Evolutionary conservation across 53 echinoderm and acorn worm genomes (phyloP).

Genomic region (Crossaster papposus): DNA sequence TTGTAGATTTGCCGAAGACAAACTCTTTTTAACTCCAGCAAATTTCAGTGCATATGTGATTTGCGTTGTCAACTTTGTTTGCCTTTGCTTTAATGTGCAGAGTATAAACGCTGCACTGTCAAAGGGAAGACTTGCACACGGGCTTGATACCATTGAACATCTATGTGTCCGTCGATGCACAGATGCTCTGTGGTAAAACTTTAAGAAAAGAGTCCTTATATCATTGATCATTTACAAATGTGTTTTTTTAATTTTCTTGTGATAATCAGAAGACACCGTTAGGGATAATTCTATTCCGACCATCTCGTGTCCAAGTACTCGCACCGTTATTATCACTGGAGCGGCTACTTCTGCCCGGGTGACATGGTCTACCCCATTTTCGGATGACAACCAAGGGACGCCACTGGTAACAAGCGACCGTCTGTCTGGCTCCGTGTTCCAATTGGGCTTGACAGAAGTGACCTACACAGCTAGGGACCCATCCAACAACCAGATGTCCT

Average conservation of each 20-base stretch:
- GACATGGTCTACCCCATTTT: not conserved
- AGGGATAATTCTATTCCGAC: not conserved
- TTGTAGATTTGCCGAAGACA: too few species aligned
- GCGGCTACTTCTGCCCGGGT: not conserved
- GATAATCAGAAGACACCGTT: not conserved
- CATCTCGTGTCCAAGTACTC: constrained; percentile 1
- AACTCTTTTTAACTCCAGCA: too few species aligned
- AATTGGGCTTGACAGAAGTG: constrained; percentile 4
- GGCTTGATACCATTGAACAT: too few species aligned
- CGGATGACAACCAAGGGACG: constrained; percentile 19
- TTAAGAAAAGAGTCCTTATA: too few species aligned
- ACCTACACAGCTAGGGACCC: constrained; percentile 43
- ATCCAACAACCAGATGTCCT: constrained; percentile 32
- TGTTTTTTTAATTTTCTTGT: not conserved
- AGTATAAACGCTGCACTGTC: too few species aligned
- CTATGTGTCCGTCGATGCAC: too few species aligned
- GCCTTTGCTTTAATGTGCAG: too few species aligned
- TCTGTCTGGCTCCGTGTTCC: constrained; percentile 18
- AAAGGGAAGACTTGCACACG: too few species aligned
- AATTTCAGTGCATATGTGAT: too few species aligned
- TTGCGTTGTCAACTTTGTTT: too few species aligned
- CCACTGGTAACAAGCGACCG: constrained; percentile 33
- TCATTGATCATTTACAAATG: too few species aligned
- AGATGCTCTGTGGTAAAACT: too few species aligned
- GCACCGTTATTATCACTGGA: not conserved